Evolutionary conservation across 2,797 vertebrate species (phyloP).

Genomic region (Sciurus vulgaris): DNA sequence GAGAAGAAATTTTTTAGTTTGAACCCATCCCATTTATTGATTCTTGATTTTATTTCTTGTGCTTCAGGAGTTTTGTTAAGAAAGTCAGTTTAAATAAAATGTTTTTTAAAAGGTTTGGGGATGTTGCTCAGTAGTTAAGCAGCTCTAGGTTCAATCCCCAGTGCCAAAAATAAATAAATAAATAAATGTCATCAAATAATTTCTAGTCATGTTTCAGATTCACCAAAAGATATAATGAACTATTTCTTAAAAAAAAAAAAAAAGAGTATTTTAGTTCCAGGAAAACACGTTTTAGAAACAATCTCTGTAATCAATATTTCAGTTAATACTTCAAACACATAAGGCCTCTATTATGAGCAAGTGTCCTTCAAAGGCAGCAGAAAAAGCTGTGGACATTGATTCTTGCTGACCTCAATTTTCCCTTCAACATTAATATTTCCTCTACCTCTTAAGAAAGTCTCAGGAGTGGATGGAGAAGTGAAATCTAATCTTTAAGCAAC

Average conservation of each 20-base stretch:
- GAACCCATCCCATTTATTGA: too few species aligned
- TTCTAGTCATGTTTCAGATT: background rate
- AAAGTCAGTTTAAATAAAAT: too few species aligned
- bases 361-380: background rate
- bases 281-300: background rate
- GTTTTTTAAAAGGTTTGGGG: too few species aligned
- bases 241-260: conserved; percentile 49
- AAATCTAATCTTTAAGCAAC: background rate
- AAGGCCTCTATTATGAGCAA: background rate
- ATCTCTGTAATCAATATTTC: background rate
- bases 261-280: background rate
- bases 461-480: background rate
- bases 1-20: too few species aligned
- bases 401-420: conserved; percentile 59
- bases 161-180: background rate
- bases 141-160: too few species aligned
- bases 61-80: too few species aligned
- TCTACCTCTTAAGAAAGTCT: conserved; percentile 15
- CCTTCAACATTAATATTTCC: conserved; percentile 32
- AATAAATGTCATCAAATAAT: background rate
- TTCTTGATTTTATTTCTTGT: too few species aligned
- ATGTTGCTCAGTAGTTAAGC: too few species aligned
- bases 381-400: conserved; percentile 30
- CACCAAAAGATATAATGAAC: conserved; percentile 42
- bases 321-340: conserved; percentile 29